Evolutionary conservation across 2,113 vertebrate genomes (phyloP), one percentile per base, ranked within the genome.

Genomic region (Dicrurus megarhynchus): DNA sequence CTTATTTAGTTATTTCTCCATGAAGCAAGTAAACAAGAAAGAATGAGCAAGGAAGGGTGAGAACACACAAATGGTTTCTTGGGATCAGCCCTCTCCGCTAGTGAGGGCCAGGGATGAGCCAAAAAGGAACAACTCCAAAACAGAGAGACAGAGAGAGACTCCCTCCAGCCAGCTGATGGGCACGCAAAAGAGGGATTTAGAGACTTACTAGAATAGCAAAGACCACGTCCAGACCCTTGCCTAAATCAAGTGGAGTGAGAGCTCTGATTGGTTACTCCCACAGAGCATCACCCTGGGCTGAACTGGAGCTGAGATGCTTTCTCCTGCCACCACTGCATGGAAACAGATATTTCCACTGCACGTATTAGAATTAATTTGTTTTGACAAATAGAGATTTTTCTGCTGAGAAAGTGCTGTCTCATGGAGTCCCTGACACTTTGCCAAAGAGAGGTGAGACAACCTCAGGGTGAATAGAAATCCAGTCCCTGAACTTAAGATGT

Each of bases 301-400:
- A 92, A 44, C 42, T 15, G 65, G 39, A 49, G 70, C 22, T 15
- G 33, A 84, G 64, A 49, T 0, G 2, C 28, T 90, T 97, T 76
- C 69, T 89, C 77, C 74, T 86, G 57, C 53, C 87, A 84, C n/a
- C 65, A 37, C 65, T 30, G 47, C 69, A 71, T 52, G 49, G 61
- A 59, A 92, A 56, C 28, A 76, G 84, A 7, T 24, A 91, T 76
- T 89, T 82, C 87, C 1, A 0, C 70, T 68, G 64, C 19, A 35
- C 0, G 0, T 64, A 81, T 91, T 87, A 81, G 70, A 95, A 87
- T 15, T 87, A 63, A 89, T 89, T 95, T 90, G 73, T 87, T 92
- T 89, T 87, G 81, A 89, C 74, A 95, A 93, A 94, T 9, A 84
- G 41, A 89, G 44, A 56, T 73, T 84, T 92, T 97, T 84, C 74